Conservation (phyloP, 2,888 invertebrate genomes). For the Desoria tigrina region DNA sequence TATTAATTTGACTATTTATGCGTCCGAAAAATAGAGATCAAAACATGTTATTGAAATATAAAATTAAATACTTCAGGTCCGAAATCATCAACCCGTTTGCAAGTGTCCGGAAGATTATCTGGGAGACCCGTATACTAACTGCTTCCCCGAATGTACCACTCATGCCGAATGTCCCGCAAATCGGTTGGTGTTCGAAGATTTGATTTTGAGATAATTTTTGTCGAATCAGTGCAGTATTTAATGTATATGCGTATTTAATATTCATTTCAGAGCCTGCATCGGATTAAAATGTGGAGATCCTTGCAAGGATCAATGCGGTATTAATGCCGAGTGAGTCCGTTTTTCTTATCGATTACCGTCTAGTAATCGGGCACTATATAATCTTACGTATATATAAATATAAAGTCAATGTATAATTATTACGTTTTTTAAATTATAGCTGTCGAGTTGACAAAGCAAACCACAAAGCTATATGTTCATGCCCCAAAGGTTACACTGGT, state of each 20-base stretch:
- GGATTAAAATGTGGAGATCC: constrained; percentile 76
- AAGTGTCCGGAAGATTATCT: constrained; percentile 65
- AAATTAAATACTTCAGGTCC: constrained; percentile 35
- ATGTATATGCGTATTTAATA: constrained; percentile 1
- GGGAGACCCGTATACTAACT: constrained; percentile 74
- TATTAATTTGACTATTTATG: no score
- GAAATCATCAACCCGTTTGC: constrained; percentile 51
- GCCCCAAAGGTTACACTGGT: constrained; percentile 82
- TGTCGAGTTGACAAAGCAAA: constrained; percentile 69
- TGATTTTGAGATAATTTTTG: background rate
- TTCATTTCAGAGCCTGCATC: constrained; percentile 70
- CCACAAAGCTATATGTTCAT: constrained; percentile 80
- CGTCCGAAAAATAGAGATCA: no score
- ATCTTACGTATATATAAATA: no score
- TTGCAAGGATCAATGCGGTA: constrained; percentile 74
- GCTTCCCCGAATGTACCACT: constrained; percentile 76
- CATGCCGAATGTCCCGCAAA: constrained; percentile 75
- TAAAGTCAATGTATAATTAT: no score
- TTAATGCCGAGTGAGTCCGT: constrained; percentile 50
- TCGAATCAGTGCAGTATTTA: background rate
- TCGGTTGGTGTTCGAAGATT: constrained; percentile 32
- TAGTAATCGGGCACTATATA: no score
- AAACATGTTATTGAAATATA: no score
- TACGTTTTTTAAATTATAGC: no score
- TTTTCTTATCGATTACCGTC: no score